Evolutionary conservation across 2,797 vertebrate species (phyloP).

Genomic region (Manis pentadactyla): DNA sequence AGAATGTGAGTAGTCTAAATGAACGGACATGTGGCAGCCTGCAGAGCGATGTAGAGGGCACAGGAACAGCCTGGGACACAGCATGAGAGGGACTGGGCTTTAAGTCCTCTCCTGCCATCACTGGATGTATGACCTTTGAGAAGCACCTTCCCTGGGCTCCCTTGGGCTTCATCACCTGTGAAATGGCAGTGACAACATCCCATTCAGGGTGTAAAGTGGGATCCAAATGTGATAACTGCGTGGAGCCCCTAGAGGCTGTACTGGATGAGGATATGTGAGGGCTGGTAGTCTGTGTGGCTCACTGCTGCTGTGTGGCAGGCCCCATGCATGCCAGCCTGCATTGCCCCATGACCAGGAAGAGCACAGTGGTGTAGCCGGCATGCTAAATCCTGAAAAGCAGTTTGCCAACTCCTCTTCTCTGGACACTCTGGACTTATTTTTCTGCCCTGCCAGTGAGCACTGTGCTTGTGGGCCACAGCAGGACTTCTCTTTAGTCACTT

Average conservation of each 20-base stretch:
- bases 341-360: neutral
- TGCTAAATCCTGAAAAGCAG: neutral
- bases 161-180: neutral
- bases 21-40: neutral
- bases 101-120: neutral
- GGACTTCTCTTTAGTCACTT: neutral
- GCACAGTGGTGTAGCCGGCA: neutral
- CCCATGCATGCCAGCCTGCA: rapidly evolving
- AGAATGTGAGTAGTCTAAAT: neutral
- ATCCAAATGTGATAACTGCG: rapidly evolving
- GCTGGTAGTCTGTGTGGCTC: neutral
- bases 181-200: neutral
- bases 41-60: rapidly evolving
- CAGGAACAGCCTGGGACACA: neutral
- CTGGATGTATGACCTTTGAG: neutral
- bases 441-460: neutral
- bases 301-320: neutral
- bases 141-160: neutral
- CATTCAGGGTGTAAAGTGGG: neutral
- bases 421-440: neutral
- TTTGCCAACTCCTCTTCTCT: neutral
- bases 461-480: neutral
- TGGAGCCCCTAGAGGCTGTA: neutral
- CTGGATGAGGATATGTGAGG: rapidly evolving
- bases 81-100: neutral